A percentile compares a stretch with the other conserved stretches of the same genome.
Conservation (phyloP, 2,888 invertebrate species). For the Lymantria dispar region DNA sequence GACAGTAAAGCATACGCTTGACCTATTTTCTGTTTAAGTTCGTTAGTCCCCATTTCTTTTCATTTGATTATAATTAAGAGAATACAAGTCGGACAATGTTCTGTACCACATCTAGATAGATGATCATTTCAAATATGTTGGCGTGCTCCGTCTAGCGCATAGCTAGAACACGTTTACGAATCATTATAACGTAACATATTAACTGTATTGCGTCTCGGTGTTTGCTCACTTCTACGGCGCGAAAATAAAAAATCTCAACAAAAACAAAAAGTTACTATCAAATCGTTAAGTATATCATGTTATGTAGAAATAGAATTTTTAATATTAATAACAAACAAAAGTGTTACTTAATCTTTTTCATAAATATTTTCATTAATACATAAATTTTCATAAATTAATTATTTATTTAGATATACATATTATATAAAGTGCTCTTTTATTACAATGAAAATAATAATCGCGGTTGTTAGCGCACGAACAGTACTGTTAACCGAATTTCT, state of each 20-base stretch:
- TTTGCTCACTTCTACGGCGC: conserved; percentile 19
- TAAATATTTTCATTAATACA: neutral
- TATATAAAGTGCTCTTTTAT: conserved; percentile 13
- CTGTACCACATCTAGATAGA: conserved; percentile 29
- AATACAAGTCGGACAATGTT: conserved; percentile 24
- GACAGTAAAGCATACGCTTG: too few relatives aligned
- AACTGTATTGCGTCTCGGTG: conserved; percentile 66
- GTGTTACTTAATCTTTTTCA: conserved; percentile 3
- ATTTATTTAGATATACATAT: conserved; percentile 7
- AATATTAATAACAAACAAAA: conserved; percentile 5
- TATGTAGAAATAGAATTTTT: conserved; percentile 4
- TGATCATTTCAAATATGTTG: conserved; percentile 33
- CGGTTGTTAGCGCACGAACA: conserved; percentile 6
- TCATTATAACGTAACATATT: conserved; percentile 52
- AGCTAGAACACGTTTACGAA: conserved; percentile 41
- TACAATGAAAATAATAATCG: conserved; percentile 27
- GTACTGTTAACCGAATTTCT: conserved; percentile 25
- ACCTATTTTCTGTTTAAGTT: too few relatives aligned
- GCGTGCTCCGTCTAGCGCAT: conserved; percentile 45
- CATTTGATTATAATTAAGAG: neutral
- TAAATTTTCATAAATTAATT: conserved; percentile 6
- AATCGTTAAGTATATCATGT: conserved; percentile 1
- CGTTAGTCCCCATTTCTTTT: too few relatives aligned
- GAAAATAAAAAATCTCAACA: conserved; percentile 15
- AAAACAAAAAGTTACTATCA: conserved; percentile 13